Base-by-base conservation (phyloP, 2,888 invertebrate genomes). In the Leptogaster cylindrica region DNA sequence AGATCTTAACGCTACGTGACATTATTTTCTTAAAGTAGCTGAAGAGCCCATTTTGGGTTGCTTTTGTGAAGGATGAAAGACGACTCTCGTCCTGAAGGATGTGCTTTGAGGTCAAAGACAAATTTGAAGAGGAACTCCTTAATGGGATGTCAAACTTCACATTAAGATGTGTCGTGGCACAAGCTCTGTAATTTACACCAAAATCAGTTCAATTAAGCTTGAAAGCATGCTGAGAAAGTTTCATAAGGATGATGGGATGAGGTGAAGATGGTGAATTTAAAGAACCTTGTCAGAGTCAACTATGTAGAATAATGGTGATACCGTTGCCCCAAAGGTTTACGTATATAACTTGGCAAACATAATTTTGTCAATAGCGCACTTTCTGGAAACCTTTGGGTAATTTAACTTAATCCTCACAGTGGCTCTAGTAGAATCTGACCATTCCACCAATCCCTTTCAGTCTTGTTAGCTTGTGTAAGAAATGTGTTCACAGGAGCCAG, bases 71-170 rank as follows among this genome's bases (percentile, higher is more conserved):
- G 50, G 50, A 50, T 25, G 27, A 50, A 50, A 31, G 50, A 10
- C 16, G 50, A 28, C 28, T 50, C 50, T 50, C 50, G 27, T 25
- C 6, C 27, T 50, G 14, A 25, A 50, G 25, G 28, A 50, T 50
- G 50, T 50, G 50, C 28, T 50, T 28, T 50, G 50, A 50, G 50
- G 50, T 50, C 50, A 50, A 50, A 50, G 50, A 50, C 50, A 50
- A 50, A 50, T 50, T 50, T 50, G 50, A 50, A 50, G 50, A 50
- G 50, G 50, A 50, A 50, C 6, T 50, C 27, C 50, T 50, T 50
- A 50, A 50, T 50, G 50, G 50, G 50, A 50, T 50, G 50, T 25
- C 27, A 50, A 50, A 50, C 50, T 50, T 23, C 28, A 16, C 14
- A 14, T 28, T 28, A 12, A 50, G 8, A 39, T 25, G 28, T 50